Conservation (phyloP, 1,140 invertebrate genomes). For the Eupeodes corollae region DNA sequence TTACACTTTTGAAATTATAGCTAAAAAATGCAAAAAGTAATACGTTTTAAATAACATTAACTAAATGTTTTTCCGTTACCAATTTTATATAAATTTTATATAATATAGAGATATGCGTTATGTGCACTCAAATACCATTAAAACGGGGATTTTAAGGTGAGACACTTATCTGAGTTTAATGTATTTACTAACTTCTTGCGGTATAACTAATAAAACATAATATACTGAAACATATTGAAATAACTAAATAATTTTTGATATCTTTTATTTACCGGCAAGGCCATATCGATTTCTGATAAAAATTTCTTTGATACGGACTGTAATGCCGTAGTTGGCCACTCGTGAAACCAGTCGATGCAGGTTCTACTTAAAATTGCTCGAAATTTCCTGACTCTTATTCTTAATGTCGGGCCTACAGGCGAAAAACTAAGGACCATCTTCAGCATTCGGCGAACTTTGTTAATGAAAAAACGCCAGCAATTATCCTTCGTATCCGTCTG, state of each 20-base stretch:
- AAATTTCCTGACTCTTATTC: conserved; percentile 81
- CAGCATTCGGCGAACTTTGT: conserved; percentile 64
- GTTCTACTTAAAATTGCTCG: conserved; percentile 89
- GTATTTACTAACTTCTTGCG: no score
- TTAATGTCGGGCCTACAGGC: conserved; percentile 75
- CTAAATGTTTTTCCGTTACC: no score
- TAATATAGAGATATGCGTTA: no score
- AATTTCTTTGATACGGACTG: conserved; percentile 82
- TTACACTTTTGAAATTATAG: no score
- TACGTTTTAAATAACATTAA: no score
- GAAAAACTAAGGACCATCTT: conserved; percentile 83
- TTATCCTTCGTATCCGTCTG: conserved; percentile 81
- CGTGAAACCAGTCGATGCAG: conserved; percentile 91
- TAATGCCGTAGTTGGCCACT: conserved; percentile 87
- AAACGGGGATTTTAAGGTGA: no score
- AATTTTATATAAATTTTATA: no score
- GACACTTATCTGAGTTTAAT: no score
- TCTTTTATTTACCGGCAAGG: conserved; percentile 48
- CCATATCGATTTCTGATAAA: conserved; percentile 56
- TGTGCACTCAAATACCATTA: no score
- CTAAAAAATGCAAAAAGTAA: no score
- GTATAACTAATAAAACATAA: no score
- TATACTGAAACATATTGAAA: no score
- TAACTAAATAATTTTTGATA: neutral
- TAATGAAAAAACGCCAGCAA: conserved; percentile 93